Base-by-base conservation (phyloP, 2,888 invertebrate species). In the Apodemia mormo region DNA sequence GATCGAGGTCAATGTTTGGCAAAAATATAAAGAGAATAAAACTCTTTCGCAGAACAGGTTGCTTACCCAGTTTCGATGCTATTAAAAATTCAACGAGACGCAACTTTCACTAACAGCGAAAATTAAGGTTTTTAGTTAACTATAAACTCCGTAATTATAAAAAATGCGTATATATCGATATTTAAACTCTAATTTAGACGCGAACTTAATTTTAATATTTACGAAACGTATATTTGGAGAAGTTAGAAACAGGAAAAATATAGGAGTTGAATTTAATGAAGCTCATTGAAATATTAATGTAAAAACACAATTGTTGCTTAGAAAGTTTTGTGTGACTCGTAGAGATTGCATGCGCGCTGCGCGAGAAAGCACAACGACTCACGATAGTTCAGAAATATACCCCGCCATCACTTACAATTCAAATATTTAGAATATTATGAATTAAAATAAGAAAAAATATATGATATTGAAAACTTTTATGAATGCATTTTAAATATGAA, bases 261-360 rank as follows among this genome's bases (percentile, higher is more conserved):
- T 22, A n/a, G 22, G 54, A 54, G 54, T 56, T 56, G 33, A 49
- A 61, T 68, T 56, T 56, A 58, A 69, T 65, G 70, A 65, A 70
- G 56, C 66, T 58, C 70, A 88, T 92, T 91, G 85, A 88, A 93
- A 91, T 91, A 92, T 92, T 92, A 89, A 92, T 92, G 92, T 84
- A 86, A 89, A 52, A 90, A 88, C 87, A 88, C 90, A 92, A 91
- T 92, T 90, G 87, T 89, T 92, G 89, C 90, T 89, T 93, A 92
- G 93, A 93, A 93, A 93, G 93, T 93, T 90, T 85, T 82, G 86
- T 84, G 82, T 84, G 83, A 85, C 82, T 85, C 80, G 86, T 82
- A 83, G 87, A 90, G 88, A 90, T 89, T 85, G 92, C 92, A 92
- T 91, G 92, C 89, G 84, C 88, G 89, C 90, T 89, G 89, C 88